These are phyloP conservation scores for Guaruba guarouba DNA, from an alignment of 2,113 vertebrate species.

Conservation along the genomic window DNA sequence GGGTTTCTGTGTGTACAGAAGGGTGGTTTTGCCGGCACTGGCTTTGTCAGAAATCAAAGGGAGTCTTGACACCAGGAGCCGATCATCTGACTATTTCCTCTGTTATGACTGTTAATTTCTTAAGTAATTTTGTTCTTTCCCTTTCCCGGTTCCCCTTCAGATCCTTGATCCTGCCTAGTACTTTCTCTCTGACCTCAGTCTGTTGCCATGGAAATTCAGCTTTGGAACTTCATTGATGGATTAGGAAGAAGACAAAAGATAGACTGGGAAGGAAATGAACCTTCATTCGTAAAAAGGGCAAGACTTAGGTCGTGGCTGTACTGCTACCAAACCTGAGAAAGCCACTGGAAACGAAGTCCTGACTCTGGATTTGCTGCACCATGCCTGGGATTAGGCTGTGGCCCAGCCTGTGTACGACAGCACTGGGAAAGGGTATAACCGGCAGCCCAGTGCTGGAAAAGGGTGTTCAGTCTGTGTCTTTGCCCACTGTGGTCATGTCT, in stretches of 20 bases:
- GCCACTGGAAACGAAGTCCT: neutral
- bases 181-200: constrained; percentile 35
- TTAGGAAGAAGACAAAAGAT: neutral
- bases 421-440: neutral
- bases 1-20: neutral
- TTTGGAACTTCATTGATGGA: constrained; percentile 15
- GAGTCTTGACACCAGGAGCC: neutral
- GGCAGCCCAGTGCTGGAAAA: neutral
- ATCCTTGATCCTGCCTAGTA: neutral
- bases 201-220: constrained; percentile 62
- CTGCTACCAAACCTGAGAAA: neutral
- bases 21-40: accelerated
- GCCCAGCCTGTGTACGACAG: neutral
- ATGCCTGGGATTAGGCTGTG: neutral
- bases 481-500: neutral
- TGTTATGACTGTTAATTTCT: neutral
- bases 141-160: neutral
- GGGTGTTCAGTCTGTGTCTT: neutral
- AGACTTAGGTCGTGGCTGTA: neutral
- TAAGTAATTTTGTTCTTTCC: constrained; percentile 30
- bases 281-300: neutral
- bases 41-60: neutral
- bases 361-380: accelerated
- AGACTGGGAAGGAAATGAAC: neutral
- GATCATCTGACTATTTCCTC: neutral